phyloP scores from a whole-genome alignment of 2,888 invertebrate genomes.

The Limnephilus lunatus region DNA sequence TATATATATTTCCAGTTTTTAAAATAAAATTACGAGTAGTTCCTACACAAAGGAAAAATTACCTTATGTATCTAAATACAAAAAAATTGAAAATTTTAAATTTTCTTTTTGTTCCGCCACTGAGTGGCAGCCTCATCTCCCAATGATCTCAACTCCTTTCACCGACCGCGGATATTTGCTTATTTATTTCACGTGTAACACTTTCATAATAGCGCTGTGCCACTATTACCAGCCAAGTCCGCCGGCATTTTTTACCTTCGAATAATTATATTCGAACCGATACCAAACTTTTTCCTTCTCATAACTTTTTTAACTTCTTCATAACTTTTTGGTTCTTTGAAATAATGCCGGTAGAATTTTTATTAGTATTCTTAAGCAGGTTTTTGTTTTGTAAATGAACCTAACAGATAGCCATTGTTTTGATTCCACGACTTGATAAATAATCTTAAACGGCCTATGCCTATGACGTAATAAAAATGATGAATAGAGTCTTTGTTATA shows the following conservation, averaged over 20 bases:
- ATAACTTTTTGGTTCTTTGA: neutral
- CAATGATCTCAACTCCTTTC: slow-evolving; percentile 4
- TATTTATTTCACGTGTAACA: slow-evolving; percentile 42
- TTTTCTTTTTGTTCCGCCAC: neutral
- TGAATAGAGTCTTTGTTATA: neutral
- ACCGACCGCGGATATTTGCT: neutral
- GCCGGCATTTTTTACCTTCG: slow-evolving; percentile 18
- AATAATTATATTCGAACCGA: neutral
- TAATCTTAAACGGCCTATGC: neutral
- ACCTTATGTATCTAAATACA: too few species aligned
- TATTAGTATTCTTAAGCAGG: neutral
- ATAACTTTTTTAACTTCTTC: neutral
- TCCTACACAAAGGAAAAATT: too few species aligned
- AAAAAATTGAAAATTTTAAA: too few species aligned
- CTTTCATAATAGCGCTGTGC: slow-evolving; percentile 31
- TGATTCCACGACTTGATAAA: neutral
- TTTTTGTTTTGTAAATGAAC: neutral
- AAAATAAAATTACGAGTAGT: too few species aligned
- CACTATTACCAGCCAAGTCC: neutral
- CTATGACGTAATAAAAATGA: neutral
- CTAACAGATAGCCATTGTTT: neutral
- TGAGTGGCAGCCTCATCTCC: neutral
- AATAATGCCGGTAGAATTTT: neutral
- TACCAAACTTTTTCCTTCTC: neutral
- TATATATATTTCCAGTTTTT: too few species aligned